Conservation (phyloP, 2,888 invertebrate genomes). For the Cheilosia urbana region DNA sequence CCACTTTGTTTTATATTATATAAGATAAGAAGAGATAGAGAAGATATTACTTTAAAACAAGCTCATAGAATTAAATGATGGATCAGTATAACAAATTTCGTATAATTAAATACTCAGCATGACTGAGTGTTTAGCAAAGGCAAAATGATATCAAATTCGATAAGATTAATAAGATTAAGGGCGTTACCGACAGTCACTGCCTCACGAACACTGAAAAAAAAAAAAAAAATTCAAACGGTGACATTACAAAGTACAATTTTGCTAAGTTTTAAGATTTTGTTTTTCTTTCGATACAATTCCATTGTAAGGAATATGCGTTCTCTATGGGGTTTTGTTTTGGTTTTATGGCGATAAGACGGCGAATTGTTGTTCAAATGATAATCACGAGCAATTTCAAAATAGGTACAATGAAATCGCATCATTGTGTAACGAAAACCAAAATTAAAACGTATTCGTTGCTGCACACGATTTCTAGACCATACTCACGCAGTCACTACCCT, state of each 20-base stretch:
- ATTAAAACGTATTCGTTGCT: too few relatives aligned
- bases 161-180: too few relatives aligned
- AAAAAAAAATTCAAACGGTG: neutral
- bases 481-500: conserved; percentile 10
- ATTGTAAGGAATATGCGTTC: neutral
- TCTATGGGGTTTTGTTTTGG: neutral
- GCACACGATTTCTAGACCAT: neutral
- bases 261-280: neutral
- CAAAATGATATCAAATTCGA: too few relatives aligned
- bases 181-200: too few relatives aligned
- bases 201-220: too few relatives aligned
- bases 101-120: too few relatives aligned
- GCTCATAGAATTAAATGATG: too few relatives aligned
- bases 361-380: neutral
- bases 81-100: too few relatives aligned
- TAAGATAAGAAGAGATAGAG: too few relatives aligned
- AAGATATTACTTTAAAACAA: too few relatives aligned
- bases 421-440: neutral
- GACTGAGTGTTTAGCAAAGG: too few relatives aligned
- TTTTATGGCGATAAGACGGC: neutral
- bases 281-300: neutral
- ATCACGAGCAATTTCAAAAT: neutral
- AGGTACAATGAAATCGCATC: neutral
- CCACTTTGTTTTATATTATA: too few relatives aligned
- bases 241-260: conserved; percentile 22